A percentile compares a stretch with the other conserved stretches of the same genome.
phyloP scores from a whole-genome alignment of 53 echinoderm and acorn worm species.

The Luidia sarsii region DNA sequence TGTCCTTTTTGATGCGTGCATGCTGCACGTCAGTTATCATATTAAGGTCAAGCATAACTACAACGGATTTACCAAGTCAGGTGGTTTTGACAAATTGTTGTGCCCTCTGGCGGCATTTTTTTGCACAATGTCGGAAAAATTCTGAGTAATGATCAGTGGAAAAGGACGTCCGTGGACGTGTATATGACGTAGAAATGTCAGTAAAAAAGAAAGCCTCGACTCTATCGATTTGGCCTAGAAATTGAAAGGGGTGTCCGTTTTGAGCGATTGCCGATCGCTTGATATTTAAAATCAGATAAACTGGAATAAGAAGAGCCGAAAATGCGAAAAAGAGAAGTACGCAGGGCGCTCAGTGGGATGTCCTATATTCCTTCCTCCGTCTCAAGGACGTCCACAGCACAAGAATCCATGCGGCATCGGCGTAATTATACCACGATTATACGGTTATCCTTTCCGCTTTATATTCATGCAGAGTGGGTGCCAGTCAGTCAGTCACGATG shows the following conservation, averaged over 20 bases:
- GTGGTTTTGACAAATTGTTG: slow-evolving; percentile 30
- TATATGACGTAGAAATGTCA: too few relatives aligned
- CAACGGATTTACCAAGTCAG: not conserved
- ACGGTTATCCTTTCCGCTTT: not conserved
- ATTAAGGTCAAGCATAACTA: slow-evolving; percentile 23
- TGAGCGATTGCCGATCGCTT: too few relatives aligned
- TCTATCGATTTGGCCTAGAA: too few relatives aligned
- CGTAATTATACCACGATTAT: not conserved
- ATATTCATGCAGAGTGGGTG: not conserved
- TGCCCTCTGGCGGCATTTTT: slow-evolving; percentile 30
- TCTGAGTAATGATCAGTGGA: too few relatives aligned
- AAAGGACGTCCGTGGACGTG: too few relatives aligned
- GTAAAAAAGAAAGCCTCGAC: too few relatives aligned
- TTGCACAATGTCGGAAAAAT: not conserved
- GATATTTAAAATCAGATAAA: too few relatives aligned
- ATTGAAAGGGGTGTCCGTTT: too few relatives aligned
- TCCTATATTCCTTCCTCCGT: too few relatives aligned
- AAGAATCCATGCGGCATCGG: not conserved
- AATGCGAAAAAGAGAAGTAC: too few relatives aligned
- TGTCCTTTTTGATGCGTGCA: slow-evolving; percentile 3
- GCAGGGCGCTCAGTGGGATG: too few relatives aligned
- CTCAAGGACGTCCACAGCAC: not conserved
- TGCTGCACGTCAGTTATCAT: not conserved
- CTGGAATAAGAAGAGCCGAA: too few relatives aligned
- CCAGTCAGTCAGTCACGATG: slow-evolving; percentile 1